Evolutionary conservation across 2,113 vertebrate genomes (phyloP).

Genomic region (Ageneiosus marmoratus): DNA sequence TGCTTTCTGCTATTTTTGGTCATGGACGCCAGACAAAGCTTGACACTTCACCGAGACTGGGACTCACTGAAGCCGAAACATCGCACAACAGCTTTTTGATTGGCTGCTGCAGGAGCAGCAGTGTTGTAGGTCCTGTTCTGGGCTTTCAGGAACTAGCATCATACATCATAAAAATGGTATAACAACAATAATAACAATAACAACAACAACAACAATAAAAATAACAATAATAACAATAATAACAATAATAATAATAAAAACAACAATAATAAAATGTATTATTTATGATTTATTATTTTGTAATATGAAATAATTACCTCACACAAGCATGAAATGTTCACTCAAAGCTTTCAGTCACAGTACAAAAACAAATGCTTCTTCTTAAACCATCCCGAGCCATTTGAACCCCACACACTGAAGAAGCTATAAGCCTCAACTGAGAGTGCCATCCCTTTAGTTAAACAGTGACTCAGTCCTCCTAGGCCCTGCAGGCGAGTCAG

Average conservation of each 20-base stretch:
- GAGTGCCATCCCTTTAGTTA: constrained; percentile 53
- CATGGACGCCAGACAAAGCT: constrained; percentile 46
- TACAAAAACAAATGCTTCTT: constrained; percentile 29
- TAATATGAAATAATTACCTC: background rate
- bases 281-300: too few relatives aligned
- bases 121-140: constrained; percentile 21
- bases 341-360: constrained; percentile 44
- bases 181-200: background rate
- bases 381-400: constrained; percentile 53
- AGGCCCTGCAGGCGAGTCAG: constrained; percentile 58
- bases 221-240: background rate
- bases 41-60: constrained; percentile 58
- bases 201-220: background rate
- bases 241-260: background rate
- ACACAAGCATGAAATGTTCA: background rate
- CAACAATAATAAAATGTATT: too few relatives aligned
- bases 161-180: background rate
- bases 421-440: constrained; percentile 57
- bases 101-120: constrained; percentile 58
- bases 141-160: background rate
- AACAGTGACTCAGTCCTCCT: constrained; percentile 58
- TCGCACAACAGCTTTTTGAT: constrained; percentile 60
- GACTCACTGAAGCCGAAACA: constrained; percentile 70
- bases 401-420: constrained; percentile 53
- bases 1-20: constrained; percentile 39